Percentiles rank a stretch among this genome's conserved stretches.
These are phyloP conservation scores for Tenthredo notha DNA, from an alignment of 2,888 invertebrate genomes.

Conservation along the genomic window DNA sequence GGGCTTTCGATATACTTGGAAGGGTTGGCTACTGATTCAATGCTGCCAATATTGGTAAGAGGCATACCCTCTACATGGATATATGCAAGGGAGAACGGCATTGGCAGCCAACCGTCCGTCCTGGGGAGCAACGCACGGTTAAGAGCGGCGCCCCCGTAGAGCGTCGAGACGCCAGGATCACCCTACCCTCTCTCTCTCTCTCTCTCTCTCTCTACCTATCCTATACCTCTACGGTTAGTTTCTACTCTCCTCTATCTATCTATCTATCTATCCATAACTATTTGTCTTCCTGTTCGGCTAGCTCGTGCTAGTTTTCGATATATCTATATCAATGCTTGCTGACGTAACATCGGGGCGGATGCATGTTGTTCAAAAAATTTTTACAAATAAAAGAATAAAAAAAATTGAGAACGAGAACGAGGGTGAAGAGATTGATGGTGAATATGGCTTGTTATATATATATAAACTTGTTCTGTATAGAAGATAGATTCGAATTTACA, in stretches of 20 bases:
- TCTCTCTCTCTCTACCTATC: conserved; percentile 57
- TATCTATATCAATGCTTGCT: neutral
- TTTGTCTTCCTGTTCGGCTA: neutral
- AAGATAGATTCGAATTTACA: conserved; percentile 31
- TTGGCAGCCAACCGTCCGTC: conserved; percentile 60
- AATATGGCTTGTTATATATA: neutral
- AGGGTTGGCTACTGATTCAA: conserved; percentile 47
- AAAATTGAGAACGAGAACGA: neutral
- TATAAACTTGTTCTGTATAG: neutral
- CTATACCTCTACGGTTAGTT: conserved; percentile 2
- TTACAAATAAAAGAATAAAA: neutral
- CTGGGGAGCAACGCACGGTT: conserved; percentile 64
- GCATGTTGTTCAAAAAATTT: conserved; percentile 14
- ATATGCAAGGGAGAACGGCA: conserved; percentile 55
- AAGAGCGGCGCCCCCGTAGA: conserved; percentile 62
- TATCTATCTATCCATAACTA: conserved; percentile 14
- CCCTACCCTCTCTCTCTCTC: too few relatives aligned
- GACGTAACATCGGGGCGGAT: neutral
- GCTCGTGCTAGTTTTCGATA: conserved; percentile 5
- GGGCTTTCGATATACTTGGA: conserved; percentile 32
- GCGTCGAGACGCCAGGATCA: conserved; percentile 60
- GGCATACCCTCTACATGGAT: conserved; percentile 1
- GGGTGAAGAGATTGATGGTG: conserved; percentile 7
- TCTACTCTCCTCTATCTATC: neutral
- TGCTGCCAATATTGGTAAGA: conserved; percentile 53